A percentile compares a stretch with the other conserved stretches of the same genome.
phyloP scores from a whole-genome alignment of 2,113 vertebrate species.

The Spermophilus dauricus region DNA sequence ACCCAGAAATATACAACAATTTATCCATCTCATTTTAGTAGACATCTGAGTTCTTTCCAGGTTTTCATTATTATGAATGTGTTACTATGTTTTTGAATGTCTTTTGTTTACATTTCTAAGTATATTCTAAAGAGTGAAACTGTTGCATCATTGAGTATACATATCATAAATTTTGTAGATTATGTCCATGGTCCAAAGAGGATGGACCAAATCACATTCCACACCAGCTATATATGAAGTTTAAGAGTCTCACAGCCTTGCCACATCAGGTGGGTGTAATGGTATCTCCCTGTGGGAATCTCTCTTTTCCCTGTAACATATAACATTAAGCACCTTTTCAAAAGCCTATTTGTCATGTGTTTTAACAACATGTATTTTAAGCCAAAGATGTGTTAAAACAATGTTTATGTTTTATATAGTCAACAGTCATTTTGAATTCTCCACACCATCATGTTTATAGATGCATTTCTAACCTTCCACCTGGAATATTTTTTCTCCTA shows the following conservation, averaged over 20 bases:
- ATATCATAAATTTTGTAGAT: neutral
- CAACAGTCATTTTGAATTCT: neutral
- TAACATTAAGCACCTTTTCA: neutral
- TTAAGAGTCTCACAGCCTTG: neutral
- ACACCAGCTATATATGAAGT: neutral
- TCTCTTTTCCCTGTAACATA: neutral
- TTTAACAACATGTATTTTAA: slow-evolving; percentile 31
- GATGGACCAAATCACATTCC: neutral
- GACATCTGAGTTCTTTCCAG: neutral
- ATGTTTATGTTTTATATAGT: neutral
- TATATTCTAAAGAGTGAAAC: neutral
- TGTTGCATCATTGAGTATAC: neutral
- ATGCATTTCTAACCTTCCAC: neutral
- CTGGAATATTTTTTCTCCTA: neutral
- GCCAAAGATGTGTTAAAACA: neutral
- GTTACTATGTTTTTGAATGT: neutral
- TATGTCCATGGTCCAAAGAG: neutral
- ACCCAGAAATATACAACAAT: neutral
- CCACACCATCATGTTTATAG: neutral
- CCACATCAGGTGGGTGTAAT: accelerated
- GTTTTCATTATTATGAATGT: neutral
- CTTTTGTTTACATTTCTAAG: neutral
- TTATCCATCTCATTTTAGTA: neutral
- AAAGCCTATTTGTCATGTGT: neutral
- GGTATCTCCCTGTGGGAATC: neutral